phyloP scores from a whole-genome alignment of 2,113 vertebrate species.

The Sminthopsis crassicaudata region DNA sequence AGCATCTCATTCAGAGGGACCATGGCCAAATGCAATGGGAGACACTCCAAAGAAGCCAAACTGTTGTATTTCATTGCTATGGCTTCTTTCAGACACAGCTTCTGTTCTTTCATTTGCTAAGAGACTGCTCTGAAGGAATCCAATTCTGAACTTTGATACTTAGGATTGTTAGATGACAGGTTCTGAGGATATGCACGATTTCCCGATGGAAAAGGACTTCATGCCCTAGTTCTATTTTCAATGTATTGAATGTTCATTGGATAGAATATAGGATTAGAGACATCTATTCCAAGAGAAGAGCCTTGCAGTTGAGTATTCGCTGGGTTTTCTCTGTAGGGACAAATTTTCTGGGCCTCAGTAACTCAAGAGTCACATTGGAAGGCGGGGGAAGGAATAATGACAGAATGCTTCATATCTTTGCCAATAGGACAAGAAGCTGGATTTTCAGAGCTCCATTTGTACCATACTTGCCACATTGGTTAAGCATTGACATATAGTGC shows the following conservation, averaged over 20 bases:
- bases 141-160: not conserved
- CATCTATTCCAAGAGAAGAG: not conserved
- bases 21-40: not conserved
- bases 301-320: conserved; percentile 13
- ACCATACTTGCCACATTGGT: conserved; percentile 72
- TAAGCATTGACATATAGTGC: conserved; percentile 66
- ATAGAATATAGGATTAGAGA: not conserved
- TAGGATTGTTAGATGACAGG: not conserved
- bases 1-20: not conserved
- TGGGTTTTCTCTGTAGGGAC: not conserved
- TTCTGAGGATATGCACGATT: not conserved
- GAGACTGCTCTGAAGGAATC: not conserved
- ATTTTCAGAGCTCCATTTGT: conserved; percentile 55
- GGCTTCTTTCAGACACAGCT: not conserved
- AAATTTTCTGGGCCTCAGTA: not conserved
- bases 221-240: not conserved
- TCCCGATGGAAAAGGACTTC: not conserved
- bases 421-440: conserved; percentile 57
- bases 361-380: not conserved
- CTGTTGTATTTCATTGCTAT: not conserved
- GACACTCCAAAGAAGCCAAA: not conserved
- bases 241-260: not conserved
- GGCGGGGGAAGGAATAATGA: conserved; percentile 54
- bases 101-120: conserved; percentile 4
- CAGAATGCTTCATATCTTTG: conserved; percentile 46